Conservation (phyloP, 2,797 vertebrate species). For the Hybognathus amarus region DNA sequence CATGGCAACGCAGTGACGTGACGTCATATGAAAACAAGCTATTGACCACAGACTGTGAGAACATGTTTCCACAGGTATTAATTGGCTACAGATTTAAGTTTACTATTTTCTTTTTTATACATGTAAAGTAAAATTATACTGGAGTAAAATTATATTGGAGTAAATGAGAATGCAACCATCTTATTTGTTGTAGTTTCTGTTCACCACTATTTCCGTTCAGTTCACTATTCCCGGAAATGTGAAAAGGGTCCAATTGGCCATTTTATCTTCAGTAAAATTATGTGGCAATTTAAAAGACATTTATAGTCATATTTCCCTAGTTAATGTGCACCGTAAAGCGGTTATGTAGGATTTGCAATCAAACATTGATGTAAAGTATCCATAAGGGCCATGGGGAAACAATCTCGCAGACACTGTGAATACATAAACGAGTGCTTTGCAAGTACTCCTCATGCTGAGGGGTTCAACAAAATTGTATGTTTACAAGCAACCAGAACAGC, state of each 20-base stretch:
- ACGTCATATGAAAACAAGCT: too few species aligned
- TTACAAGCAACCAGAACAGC: not conserved
- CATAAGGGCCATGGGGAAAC: not conserved
- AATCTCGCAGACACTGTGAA: not conserved
- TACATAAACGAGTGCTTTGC: not conserved
- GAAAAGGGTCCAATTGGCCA: not conserved
- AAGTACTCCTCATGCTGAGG: not conserved
- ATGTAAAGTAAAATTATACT: too few species aligned
- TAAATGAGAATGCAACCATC: not conserved
- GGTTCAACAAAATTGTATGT: not conserved
- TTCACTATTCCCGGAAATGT: not conserved
- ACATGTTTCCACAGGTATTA: not conserved
- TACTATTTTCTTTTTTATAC: not conserved
- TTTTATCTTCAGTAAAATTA: not conserved
- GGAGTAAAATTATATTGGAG: too few species aligned
- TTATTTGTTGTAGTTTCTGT: not conserved
- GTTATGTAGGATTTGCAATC: not conserved
- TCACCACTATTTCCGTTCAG: not conserved
- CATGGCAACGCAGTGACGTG: too few species aligned
- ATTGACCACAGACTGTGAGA: not conserved
- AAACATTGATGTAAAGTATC: not conserved
- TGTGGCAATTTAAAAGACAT: not conserved
- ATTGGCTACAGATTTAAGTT: not conserved
- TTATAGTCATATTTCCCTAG: not conserved
- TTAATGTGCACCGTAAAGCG: not conserved